Conservation (phyloP, 2,888 invertebrate genomes). For the Tenthredo livida region DNA sequence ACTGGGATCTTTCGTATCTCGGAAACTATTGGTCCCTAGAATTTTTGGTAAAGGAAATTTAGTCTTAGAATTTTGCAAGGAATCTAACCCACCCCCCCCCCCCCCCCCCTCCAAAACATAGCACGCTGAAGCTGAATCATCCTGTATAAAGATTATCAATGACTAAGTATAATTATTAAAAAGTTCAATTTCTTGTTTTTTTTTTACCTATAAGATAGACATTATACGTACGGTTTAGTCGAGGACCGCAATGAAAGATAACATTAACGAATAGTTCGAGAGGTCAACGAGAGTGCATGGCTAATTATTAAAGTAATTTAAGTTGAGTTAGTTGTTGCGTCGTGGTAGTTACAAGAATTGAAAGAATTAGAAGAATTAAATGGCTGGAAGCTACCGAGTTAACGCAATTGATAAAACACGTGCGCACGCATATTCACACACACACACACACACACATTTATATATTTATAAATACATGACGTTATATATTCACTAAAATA, state of each 20-base stretch:
- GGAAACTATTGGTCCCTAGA: too few species aligned
- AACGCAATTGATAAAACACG: conserved; percentile 11
- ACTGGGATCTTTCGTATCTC: too few species aligned
- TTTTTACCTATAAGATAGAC: neutral
- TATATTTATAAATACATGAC: neutral
- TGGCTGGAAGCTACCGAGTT: conserved; percentile 51
- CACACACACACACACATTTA: neutral
- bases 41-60: too few species aligned
- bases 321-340: neutral
- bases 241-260: neutral
- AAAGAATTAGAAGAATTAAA: conserved; percentile 56
- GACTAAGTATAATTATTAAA: neutral
- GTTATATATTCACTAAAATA: neutral
- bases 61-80: too few species aligned
- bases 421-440: neutral
- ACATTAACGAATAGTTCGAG: neutral
- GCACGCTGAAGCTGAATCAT: too few species aligned
- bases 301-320: conserved; percentile 57
- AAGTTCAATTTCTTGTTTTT: neutral
- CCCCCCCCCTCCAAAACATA: too few species aligned
- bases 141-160: too few species aligned
- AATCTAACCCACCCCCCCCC: too few species aligned
- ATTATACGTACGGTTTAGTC: neutral
- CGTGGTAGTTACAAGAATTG: conserved; percentile 51
- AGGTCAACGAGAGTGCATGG: conserved; percentile 60